phyloP scores from a whole-genome alignment of 2,797 vertebrate species.

The Rhinella marina region DNA sequence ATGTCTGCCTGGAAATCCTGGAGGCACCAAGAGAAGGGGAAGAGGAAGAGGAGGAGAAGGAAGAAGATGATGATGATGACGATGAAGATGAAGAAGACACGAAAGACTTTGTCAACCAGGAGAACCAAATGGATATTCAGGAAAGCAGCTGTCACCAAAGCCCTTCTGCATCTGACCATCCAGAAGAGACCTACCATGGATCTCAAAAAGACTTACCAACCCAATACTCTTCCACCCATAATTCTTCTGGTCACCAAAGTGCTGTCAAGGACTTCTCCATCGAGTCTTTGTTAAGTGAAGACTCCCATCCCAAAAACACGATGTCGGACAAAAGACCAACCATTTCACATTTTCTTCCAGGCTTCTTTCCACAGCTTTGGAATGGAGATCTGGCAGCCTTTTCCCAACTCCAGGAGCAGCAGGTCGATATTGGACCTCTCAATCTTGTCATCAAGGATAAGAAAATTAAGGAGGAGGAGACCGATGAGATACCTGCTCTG shows the following conservation, averaged over 20 bases:
- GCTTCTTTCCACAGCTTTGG: conserved; percentile 94
- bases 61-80: conserved; percentile 78
- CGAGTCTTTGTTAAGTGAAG: conserved; percentile 92
- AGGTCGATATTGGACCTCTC: conserved; percentile 82
- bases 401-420: conserved; percentile 82
- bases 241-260: conserved; percentile 75
- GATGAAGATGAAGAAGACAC: conserved; percentile 86
- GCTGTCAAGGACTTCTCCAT: conserved; percentile 94
- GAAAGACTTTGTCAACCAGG: conserved; percentile 81
- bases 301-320: conserved; percentile 88
- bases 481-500: conserved; percentile 84
- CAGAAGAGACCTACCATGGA: conserved; percentile 75
- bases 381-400: conserved; percentile 85
- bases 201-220: conserved; percentile 75
- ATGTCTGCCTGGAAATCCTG: conserved; percentile 97
- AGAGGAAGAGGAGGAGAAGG: conserved; percentile 75
- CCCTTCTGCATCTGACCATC: conserved; percentile 78
- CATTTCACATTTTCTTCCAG: conserved; percentile 87
- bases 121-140: conserved; percentile 78
- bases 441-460: conserved; percentile 92
- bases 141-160: conserved; percentile 82
- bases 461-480: conserved; percentile 93
- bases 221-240: conserved; percentile 69
- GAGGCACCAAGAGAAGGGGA: conserved; percentile 80
- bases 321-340: conserved; percentile 83